phyloP scores from a whole-genome alignment of 2,888 invertebrate genomes.

The Trichopoda pennipes region DNA sequence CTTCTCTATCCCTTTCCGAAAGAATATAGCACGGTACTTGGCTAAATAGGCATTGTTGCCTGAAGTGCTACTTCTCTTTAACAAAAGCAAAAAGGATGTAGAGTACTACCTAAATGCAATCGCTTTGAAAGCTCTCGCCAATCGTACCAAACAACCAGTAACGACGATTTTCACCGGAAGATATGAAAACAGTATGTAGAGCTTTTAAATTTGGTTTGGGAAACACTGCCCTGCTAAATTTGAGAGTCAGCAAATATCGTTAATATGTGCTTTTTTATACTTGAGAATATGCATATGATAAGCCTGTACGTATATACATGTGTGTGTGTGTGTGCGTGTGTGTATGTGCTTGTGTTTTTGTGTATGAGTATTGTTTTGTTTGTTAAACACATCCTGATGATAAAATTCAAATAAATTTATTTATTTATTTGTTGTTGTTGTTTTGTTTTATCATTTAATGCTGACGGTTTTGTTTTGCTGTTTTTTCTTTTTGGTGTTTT shows the following conservation, averaged over 20 bases:
- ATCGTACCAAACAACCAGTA: too few species aligned
- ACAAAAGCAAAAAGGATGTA: too few species aligned
- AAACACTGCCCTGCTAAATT: slow-evolving; percentile 54
- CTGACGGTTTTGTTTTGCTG: background rate
- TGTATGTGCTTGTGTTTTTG: slow-evolving; percentile 1
- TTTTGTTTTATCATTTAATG: slow-evolving; percentile 32
- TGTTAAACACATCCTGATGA: slow-evolving; percentile 63
- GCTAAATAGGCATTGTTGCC: too few species aligned
- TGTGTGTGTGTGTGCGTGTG: background rate
- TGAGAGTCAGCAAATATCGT: slow-evolving; percentile 28
- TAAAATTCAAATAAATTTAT: slow-evolving; percentile 57
- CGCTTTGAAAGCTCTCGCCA: too few species aligned
- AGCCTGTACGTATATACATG: background rate
- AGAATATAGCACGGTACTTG: too few species aligned
- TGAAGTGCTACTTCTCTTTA: too few species aligned
- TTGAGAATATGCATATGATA: background rate
- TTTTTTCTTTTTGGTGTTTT: slow-evolving; percentile 9
- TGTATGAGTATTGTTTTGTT: background rate
- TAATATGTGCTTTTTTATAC: background rate
- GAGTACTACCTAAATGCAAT: too few species aligned
- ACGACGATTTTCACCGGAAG: too few species aligned
- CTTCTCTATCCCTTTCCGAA: too few species aligned
- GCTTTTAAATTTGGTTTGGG: slow-evolving; percentile 15
- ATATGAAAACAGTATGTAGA: too few species aligned
- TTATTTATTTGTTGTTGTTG: slow-evolving; percentile 27